These are phyloP conservation scores for Corticium candelabrum DNA, from an alignment of 37 sponge, comb jelly and placozoan genomes.

Conservation along the genomic window DNA sequence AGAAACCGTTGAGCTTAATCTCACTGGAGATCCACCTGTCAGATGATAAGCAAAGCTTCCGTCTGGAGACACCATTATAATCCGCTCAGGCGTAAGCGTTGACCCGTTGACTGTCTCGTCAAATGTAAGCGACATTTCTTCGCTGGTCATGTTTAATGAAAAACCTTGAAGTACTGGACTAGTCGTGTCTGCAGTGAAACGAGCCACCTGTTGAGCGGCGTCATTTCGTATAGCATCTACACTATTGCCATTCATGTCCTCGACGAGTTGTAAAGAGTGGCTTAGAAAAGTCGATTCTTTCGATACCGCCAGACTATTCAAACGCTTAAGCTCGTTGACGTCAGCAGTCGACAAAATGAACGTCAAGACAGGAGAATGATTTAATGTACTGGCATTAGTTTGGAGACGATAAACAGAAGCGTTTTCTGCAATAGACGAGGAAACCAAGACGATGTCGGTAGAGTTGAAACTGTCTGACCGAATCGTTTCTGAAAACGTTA, in stretches of 20 bases:
- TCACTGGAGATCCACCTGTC: no score
- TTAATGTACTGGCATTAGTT: neutral
- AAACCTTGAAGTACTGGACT: neutral
- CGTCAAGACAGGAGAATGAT: neutral
- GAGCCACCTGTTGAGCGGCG: slow-evolving; percentile 13
- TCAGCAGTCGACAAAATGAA: slow-evolving; percentile 14
- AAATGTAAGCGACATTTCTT: slow-evolving; percentile 28
- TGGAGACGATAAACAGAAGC: neutral
- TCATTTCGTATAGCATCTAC: slow-evolving; percentile 17
- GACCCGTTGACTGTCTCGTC: slow-evolving; percentile 58
- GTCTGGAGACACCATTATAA: no score
- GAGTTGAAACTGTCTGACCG: neutral
- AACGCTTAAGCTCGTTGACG: slow-evolving; percentile 70
- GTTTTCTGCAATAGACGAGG: neutral
- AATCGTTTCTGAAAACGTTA: slow-evolving; percentile 72
- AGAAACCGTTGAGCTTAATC: no score
- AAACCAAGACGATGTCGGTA: neutral
- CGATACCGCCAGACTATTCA: slow-evolving; percentile 34
- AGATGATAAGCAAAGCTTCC: no score
- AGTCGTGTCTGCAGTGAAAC: slow-evolving; percentile 8
- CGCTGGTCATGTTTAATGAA: neutral
- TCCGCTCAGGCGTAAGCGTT: slow-evolving; percentile 36
- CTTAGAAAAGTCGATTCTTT: slow-evolving; percentile 34
- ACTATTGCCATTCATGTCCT: slow-evolving; percentile 47
- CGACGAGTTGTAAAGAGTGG: slow-evolving; percentile 18